A percentile compares a stretch with the other conserved stretches of the same genome.
Conservation (phyloP, 2,797 vertebrate genomes). For the Muscicapa comitata region DNA sequence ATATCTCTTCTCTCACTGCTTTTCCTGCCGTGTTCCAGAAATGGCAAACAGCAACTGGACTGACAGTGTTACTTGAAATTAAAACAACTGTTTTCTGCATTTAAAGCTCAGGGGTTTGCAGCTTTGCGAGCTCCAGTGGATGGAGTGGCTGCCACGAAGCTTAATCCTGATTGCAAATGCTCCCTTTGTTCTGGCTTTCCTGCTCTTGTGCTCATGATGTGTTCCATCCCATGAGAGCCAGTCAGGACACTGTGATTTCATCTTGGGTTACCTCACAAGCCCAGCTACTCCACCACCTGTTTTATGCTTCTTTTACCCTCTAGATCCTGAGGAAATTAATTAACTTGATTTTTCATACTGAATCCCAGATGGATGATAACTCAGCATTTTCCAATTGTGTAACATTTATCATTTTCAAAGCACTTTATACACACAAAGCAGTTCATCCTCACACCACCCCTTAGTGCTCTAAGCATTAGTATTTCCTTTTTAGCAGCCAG, state of each 20-base stretch:
- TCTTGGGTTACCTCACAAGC: not conserved
- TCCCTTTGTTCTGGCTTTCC: too few species aligned
- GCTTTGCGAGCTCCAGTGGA: too few species aligned
- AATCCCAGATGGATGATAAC: not conserved
- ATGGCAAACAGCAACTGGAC: not conserved
- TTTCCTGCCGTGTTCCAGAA: not conserved
- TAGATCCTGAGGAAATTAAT: not conserved
- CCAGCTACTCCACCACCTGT: not conserved
- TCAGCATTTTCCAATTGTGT: not conserved
- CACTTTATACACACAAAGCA: not conserved
- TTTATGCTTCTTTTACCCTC: not conserved
- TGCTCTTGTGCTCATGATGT: too few species aligned
- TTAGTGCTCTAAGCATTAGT: not conserved
- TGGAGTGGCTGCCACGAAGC: too few species aligned
- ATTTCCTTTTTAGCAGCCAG: not conserved
- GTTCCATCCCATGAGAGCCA: too few species aligned
- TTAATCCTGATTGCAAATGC: too few species aligned
- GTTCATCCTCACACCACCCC: not conserved
- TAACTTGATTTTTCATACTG: not conserved
- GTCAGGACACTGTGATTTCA: not conserved
- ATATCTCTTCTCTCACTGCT: not conserved
- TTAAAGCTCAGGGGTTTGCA: too few species aligned
- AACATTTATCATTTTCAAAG: constrained; percentile 1
- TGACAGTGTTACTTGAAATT: not conserved
- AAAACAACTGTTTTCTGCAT: too few species aligned